Base-by-base conservation (phyloP, 2,113 vertebrate species). In the Leucopternis melanops region DNA sequence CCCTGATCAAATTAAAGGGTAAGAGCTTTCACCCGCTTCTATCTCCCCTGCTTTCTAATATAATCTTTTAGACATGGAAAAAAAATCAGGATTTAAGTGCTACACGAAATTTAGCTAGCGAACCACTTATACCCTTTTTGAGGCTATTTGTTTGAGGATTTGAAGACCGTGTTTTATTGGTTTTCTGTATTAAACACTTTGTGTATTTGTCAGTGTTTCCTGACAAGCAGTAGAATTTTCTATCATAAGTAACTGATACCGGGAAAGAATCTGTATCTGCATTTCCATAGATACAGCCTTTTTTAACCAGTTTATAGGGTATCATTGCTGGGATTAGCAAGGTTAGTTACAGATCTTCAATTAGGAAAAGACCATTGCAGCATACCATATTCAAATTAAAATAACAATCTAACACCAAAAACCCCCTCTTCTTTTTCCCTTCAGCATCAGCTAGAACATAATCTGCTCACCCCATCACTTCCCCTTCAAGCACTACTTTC, bases 141-240 rank as follows among this genome's bases (percentile, higher is more conserved):
- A 86, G 29, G 25, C 4, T 32, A 8, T 42, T 23, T 81, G 63
- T 66, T 11, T 52, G 2, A 62, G 25, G 12, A 47, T 52, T 69
- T 40, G 11, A 80, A 82, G 16, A 29, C 16, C 2, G 2, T 16
- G 11, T 0, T 3, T 49, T n/a, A 83, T 81, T 12, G 0, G 2
- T 8, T 90, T 92, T 82, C 36, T 63, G 4, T 65, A 29, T 62
- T 50, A 81, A 86, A 67, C 8, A 47, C 6, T 29, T 42, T 2
- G 2, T 34, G 4, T 38, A 40, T 80, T 88, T 90, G 10, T 72
- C 54, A 70, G 13, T 70, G 49, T 8, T 65, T 81, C 12, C 54
- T 65, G 44, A 61, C 3, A n/a, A 69, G 20, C 23, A 62, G 15
- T 26, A 79, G n/a, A 81, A 72, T 85, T 67, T 90, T 85, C 65